Evolutionary conservation across 2,113 vertebrate genomes (phyloP).

Genomic region (Catharus minimus): DNA sequence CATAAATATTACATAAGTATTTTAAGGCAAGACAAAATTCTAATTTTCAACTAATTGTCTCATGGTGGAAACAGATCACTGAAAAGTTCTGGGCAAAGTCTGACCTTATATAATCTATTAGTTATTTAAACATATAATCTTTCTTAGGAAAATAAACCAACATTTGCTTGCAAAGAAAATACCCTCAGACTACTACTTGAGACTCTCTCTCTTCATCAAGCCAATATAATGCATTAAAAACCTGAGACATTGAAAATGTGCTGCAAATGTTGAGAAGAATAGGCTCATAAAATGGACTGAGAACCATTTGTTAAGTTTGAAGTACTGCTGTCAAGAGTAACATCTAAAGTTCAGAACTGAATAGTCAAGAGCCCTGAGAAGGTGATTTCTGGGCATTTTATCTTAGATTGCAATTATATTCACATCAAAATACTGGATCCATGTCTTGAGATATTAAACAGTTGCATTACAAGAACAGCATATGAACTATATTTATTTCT

Average conservation of each 20-base stretch:
- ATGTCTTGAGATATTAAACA: background rate
- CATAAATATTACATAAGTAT: accelerated
- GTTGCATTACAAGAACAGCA: background rate
- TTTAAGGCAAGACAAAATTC: background rate
- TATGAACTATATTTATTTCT: background rate
- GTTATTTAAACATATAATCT: background rate
- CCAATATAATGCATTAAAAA: background rate
- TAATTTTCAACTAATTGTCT: background rate
- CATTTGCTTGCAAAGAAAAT: background rate
- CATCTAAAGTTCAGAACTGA: background rate
- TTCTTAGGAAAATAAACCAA: background rate
- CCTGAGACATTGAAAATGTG: background rate
- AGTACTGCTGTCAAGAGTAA: background rate
- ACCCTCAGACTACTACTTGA: background rate
- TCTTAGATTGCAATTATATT: background rate
- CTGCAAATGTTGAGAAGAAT: background rate
- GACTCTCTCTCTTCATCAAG: background rate
- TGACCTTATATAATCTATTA: background rate
- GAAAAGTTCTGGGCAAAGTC: background rate
- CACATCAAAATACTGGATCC: background rate
- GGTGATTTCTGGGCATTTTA: background rate
- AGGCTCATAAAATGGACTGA: background rate
- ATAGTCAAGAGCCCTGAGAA: background rate
- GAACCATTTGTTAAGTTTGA: background rate
- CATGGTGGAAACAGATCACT: background rate